A percentile compares a stretch with the other conserved stretches of the same genome.
phyloP scores from a whole-genome alignment of 2,888 invertebrate species.

The Lissocephala sabroskyi region DNA sequence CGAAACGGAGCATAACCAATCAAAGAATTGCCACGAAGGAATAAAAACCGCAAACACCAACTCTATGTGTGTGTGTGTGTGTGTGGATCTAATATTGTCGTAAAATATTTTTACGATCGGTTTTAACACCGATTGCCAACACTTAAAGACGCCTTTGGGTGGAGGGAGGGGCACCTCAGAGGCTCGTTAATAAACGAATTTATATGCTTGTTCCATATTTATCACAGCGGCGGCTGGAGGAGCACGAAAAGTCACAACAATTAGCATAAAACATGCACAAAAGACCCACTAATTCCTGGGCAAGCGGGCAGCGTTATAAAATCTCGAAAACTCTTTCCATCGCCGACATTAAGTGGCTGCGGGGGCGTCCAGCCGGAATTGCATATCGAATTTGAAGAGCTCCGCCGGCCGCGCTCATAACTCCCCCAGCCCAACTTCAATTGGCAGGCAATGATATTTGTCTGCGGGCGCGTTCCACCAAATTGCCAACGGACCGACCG shows the following conservation, averaged over 20 bases:
- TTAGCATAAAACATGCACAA: constrained; percentile 43
- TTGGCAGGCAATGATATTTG: constrained; percentile 5
- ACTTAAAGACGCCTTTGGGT: constrained; percentile 30
- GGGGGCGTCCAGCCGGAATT: constrained; percentile 6
- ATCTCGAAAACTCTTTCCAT: constrained; percentile 35
- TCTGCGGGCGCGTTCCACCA: constrained; percentile 22
- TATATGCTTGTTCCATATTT: constrained; percentile 55
- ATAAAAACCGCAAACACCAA: neutral
- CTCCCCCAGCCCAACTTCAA: neutral
- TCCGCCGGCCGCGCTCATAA: too few species aligned
- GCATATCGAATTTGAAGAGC: constrained; percentile 7
- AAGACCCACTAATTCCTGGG: constrained; percentile 17
- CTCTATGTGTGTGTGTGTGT: constrained; percentile 3
- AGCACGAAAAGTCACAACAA: constrained; percentile 19
- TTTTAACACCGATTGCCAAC: constrained; percentile 34
- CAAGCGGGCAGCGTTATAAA: constrained; percentile 32
- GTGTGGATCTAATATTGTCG: constrained; percentile 29
- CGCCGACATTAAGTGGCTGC: constrained; percentile 20
- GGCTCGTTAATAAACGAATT: constrained; percentile 49
- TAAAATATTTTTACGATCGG: constrained; percentile 38
- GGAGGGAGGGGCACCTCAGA: neutral
- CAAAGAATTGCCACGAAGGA: constrained; percentile 15
- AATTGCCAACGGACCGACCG: neutral
- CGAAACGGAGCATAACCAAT: constrained; percentile 39
- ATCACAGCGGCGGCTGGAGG: constrained; percentile 19